phyloP scores from a whole-genome alignment of 2,888 invertebrate species.

The Axea sp. region DNA sequence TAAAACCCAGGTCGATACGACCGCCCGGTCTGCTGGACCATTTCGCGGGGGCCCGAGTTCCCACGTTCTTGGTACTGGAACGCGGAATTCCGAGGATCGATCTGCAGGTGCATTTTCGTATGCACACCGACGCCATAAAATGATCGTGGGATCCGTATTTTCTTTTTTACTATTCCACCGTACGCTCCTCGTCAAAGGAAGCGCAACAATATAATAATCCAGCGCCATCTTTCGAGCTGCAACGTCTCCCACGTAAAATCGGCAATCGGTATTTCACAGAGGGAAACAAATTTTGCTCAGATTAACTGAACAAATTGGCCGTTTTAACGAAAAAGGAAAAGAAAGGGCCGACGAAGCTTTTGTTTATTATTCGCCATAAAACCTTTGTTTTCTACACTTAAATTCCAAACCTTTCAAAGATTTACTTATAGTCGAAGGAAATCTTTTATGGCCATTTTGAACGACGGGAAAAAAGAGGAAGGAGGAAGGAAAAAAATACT shows the following conservation, averaged over 20 bases:
- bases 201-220: constrained; percentile 20
- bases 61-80: constrained; percentile 57
- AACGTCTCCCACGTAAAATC: not conserved
- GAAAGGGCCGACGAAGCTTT: too few relatives aligned
- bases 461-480: too few relatives aligned
- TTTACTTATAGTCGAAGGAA: too few relatives aligned
- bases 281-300: not conserved
- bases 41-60: constrained; percentile 45
- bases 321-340: too few relatives aligned
- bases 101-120: constrained; percentile 53
- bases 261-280: not conserved
- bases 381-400: too few relatives aligned
- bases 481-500: too few relatives aligned
- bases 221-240: not conserved
- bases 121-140: constrained; percentile 42
- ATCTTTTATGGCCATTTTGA: too few relatives aligned
- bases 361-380: too few relatives aligned
- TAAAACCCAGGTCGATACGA: too few relatives aligned
- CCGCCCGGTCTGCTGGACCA: constrained; percentile 33
- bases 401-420: too few relatives aligned
- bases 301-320: too few relatives aligned
- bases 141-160: constrained; percentile 45
- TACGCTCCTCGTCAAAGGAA: constrained; percentile 19
- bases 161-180: constrained; percentile 21
- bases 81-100: constrained; percentile 55